phyloP scores from a whole-genome alignment of 1,140 invertebrate species.

The Sminthurides bifidus region DNA sequence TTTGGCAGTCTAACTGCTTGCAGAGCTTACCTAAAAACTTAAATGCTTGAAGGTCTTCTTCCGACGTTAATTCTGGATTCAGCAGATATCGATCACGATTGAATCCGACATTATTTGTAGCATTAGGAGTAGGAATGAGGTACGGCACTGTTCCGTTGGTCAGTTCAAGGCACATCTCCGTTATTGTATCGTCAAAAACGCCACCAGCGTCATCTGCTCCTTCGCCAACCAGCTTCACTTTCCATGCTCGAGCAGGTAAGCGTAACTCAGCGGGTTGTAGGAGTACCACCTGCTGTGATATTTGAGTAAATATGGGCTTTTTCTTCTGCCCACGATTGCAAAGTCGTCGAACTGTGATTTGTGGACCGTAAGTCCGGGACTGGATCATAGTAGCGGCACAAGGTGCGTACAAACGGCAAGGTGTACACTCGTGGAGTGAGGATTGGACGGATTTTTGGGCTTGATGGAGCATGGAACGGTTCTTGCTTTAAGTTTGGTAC shows the following conservation, averaged over 20 bases:
- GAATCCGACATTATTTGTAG: slow-evolving; percentile 46
- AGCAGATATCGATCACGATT: slow-evolving; percentile 51
- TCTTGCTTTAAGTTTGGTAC: slow-evolving; percentile 18
- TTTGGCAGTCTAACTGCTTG: no score
- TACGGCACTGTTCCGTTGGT: slow-evolving; percentile 42
- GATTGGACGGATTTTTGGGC: slow-evolving; percentile 40
- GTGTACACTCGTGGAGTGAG: slow-evolving; percentile 50
- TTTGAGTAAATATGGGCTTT: slow-evolving; percentile 51
- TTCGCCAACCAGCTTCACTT: slow-evolving; percentile 45
- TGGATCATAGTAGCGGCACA: slow-evolving; percentile 56
- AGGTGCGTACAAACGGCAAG: slow-evolving; percentile 49
- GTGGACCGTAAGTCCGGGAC: slow-evolving; percentile 54
- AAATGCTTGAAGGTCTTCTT: slow-evolving; percentile 45
- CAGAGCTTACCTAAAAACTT: slow-evolving; percentile 43
- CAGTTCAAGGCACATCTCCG: slow-evolving; percentile 53
- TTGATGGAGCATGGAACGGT: slow-evolving; percentile 24
- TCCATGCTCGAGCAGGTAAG: slow-evolving; percentile 54
- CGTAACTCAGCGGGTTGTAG: slow-evolving; percentile 47
- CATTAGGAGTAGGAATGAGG: slow-evolving; percentile 47
- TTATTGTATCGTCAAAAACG: slow-evolving; percentile 60
- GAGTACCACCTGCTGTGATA: slow-evolving; percentile 51
- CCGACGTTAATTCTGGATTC: slow-evolving; percentile 47
- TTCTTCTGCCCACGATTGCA: slow-evolving; percentile 45
- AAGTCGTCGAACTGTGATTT: slow-evolving; percentile 51
- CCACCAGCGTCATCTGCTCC: slow-evolving; percentile 56